Evolutionary conservation across 2,113 vertebrate genomes (phyloP).

Genomic region (Phocoena sinus): DNA sequence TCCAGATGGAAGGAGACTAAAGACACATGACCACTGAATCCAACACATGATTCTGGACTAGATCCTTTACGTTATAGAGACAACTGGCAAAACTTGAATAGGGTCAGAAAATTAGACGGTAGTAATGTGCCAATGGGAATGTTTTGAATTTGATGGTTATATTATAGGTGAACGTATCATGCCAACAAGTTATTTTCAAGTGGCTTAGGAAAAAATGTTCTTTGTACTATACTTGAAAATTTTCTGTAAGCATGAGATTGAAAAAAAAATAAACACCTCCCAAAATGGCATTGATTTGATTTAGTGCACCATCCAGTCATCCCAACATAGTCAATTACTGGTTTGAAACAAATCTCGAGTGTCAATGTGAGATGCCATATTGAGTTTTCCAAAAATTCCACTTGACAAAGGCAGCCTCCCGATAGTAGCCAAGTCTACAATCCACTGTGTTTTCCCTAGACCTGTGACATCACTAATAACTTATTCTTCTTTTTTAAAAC

Average conservation of each 20-base stretch:
- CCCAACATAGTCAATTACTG: background rate
- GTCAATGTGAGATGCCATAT: background rate
- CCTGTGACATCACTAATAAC: background rate
- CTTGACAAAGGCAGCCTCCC: background rate
- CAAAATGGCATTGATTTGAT: background rate
- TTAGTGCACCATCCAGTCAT: background rate
- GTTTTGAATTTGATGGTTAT: background rate
- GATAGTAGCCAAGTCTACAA: background rate
- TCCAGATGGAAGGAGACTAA: background rate
- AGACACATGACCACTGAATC: background rate
- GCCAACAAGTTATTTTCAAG: background rate
- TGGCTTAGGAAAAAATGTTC: background rate
- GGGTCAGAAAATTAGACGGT: background rate
- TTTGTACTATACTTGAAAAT: background rate
- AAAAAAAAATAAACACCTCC: background rate
- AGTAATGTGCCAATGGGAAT: background rate
- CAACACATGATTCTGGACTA: background rate
- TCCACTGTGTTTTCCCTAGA: background rate
- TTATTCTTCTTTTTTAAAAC: background rate
- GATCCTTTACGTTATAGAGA: background rate
- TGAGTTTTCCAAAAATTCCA: conserved; percentile 22
- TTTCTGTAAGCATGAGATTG: background rate
- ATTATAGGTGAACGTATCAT: background rate
- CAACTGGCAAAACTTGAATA: background rate
- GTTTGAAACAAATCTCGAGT: background rate